Conservation (phyloP, 2,113 vertebrate genomes). For the Dasyprocta punctata region DNA sequence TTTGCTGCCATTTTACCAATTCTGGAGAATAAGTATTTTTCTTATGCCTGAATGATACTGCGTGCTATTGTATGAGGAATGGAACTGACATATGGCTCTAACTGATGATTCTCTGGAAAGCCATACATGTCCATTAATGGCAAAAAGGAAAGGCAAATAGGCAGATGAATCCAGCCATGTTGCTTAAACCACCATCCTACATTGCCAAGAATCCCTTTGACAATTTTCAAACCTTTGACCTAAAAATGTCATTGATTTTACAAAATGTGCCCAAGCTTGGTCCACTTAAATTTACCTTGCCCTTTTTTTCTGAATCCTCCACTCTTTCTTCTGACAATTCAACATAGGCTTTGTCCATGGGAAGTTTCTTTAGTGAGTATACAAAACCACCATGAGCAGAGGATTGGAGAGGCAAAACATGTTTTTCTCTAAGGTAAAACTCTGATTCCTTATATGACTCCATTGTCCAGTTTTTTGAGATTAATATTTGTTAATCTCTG, state of each 20-base stretch:
- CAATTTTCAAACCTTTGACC: neutral
- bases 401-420: neutral
- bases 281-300: neutral
- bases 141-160: neutral
- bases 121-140: neutral
- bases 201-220: neutral
- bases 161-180: neutral
- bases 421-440: neutral
- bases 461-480: neutral
- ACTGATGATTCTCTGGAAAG: neutral
- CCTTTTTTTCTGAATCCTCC: neutral
- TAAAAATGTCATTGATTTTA: slow-evolving; percentile 17
- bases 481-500: neutral
- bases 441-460: neutral
- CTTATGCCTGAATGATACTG: neutral
- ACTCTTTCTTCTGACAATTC: neutral
- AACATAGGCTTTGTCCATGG: neutral
- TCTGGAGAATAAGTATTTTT: neutral
- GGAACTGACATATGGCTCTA: neutral
- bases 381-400: neutral
- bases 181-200: neutral
- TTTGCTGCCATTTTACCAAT: neutral
- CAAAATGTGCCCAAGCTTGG: neutral
- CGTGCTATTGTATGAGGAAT: neutral
- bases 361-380: neutral